These are phyloP conservation scores for Botia kubotai DNA, from an alignment of 2,797 vertebrate species.

Conservation along the genomic window DNA sequence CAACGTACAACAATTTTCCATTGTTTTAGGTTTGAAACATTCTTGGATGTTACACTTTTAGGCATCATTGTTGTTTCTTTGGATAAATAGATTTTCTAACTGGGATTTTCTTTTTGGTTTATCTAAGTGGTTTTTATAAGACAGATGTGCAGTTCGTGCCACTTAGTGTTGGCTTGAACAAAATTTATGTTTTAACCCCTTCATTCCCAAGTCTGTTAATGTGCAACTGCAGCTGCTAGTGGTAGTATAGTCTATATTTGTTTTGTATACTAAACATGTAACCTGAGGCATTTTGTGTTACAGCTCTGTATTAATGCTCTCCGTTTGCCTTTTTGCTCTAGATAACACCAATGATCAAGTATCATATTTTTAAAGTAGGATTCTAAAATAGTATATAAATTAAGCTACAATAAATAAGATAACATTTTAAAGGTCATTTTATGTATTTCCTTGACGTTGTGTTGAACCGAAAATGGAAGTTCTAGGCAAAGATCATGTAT, in stretches of 20 bases:
- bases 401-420: slow-evolving; percentile 57
- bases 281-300: slow-evolving; percentile 55
- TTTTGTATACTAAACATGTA: slow-evolving; percentile 56
- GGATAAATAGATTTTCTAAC: slow-evolving; percentile 20
- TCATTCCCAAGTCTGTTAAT: slow-evolving; percentile 52
- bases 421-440: slow-evolving; percentile 56
- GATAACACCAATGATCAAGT: slow-evolving; percentile 51
- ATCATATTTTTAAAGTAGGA: slow-evolving; percentile 57
- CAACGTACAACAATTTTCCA: slow-evolving; percentile 8
- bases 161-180: slow-evolving; percentile 50
- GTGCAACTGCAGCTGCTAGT: slow-evolving; percentile 62
- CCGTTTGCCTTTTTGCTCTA: slow-evolving; percentile 52
- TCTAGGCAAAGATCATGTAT: slow-evolving; percentile 25
- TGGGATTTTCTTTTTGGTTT: slow-evolving; percentile 18
- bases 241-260: slow-evolving; percentile 58
- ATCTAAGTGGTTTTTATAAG: slow-evolving; percentile 36
- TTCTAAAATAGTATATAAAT: slow-evolving; percentile 61
- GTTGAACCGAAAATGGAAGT: slow-evolving; percentile 37
- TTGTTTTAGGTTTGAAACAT: not conserved
- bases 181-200: slow-evolving; percentile 35
- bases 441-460: slow-evolving; percentile 59
- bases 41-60: slow-evolving; percentile 22
- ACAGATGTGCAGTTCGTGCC: slow-evolving; percentile 36
- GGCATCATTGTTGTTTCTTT: slow-evolving; percentile 29
- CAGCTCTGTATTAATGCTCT: slow-evolving; percentile 50